Evolutionary conservation across 2,797 vertebrate genomes (phyloP), one percentile per base, ranked within the genome.

Genomic region (Manis crassicaudata): DNA sequence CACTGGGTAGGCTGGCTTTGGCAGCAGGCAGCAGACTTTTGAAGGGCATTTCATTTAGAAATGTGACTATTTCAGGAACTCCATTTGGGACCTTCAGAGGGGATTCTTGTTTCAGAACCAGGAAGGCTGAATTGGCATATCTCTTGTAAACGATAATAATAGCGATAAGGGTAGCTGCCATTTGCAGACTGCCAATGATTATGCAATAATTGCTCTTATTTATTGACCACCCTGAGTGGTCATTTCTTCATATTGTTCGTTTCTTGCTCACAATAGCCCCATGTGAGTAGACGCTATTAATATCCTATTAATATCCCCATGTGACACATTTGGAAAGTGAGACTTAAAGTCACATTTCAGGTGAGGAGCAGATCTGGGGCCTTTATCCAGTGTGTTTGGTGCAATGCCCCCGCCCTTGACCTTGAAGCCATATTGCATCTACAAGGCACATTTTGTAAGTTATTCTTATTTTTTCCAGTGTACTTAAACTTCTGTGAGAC

Each of bases 41-140:
- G 70, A 67, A 95, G 97, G 97, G 62, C 21, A n/a, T 73, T 94
- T 35, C 3, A 10, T 89, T 94, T 76, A 87, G 83, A 87, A 89
- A n/a, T 50, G 76, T 60, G 67, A 75, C 88, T 92, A 82, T 96
- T 92, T 88, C 73, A 60, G 88, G 93, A 95, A 54, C 90, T 68
- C 70, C 32, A 56, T 77, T 88, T 92, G 83, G 58, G 62, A 40
- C 96, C 70, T 73, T 95, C 79, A 68, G 18, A 91, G 79, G 27
- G 58, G 29, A 87, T 85, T 95, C 83, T 92, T 95, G 80, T 63
- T 80, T 73, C 32, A 25, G 60, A 37, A 56, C 88, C 92, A 81
- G 68, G 85, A 58, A 90, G 43, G 70, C 65, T 94, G 85, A 95
- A 88, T 60, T 1, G 0, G 65, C 50, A 3, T 93, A 56, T 83